A percentile compares a stretch with the other conserved stretches of the same genome.
phyloP scores from a whole-genome alignment of 2,113 vertebrate genomes.

The Leucoraja erinaceus region DNA sequence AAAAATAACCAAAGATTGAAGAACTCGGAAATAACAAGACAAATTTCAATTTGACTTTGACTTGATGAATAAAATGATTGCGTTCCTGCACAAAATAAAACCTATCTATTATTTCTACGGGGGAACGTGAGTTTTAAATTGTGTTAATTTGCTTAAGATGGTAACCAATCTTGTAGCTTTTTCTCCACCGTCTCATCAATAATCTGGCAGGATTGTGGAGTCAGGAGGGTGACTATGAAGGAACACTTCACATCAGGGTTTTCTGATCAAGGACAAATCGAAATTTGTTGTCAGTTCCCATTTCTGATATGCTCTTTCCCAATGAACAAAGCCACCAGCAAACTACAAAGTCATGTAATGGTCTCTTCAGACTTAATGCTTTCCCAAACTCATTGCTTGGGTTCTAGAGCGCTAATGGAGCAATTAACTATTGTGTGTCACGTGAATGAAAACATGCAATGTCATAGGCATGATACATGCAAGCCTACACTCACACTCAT shows the following conservation, averaged over 20 bases:
- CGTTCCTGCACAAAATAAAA: background rate
- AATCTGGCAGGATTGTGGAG: background rate
- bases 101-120: slow-evolving; percentile 8
- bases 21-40: slow-evolving; percentile 22
- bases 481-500: background rate
- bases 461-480: background rate
- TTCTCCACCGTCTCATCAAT: background rate
- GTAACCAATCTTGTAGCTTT: slow-evolving; percentile 18
- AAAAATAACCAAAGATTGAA: slow-evolving; percentile 26
- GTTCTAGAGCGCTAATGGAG: background rate
- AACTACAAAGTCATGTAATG: background rate
- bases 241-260: background rate
- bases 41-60: slow-evolving; percentile 25
- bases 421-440: background rate
- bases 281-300: background rate
- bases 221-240: background rate
- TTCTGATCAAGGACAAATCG: background rate
- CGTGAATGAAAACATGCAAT: background rate
- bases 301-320: background rate
- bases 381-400: background rate
- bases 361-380: background rate
- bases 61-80: slow-evolving; percentile 2
- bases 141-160: slow-evolving; percentile 24
- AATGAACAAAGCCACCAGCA: background rate
- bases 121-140: background rate